Evolutionary conservation across 2,888 invertebrate genomes (phyloP).

Genomic region (Phengaris alcon): DNA sequence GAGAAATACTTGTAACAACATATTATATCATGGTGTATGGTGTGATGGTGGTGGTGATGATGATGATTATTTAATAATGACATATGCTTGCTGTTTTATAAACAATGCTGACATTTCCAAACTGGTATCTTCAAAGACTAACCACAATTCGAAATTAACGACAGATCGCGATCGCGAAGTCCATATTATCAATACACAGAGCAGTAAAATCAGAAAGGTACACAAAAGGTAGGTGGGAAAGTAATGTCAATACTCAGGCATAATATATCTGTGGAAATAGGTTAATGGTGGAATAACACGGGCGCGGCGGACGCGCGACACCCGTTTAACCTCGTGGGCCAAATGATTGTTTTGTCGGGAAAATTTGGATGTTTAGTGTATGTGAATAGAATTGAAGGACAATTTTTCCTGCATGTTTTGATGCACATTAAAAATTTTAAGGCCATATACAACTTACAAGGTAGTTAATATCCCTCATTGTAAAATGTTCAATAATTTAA

Average conservation of each 20-base stretch:
- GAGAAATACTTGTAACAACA: too few relatives aligned
- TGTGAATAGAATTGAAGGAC: not conserved
- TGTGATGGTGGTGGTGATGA: too few relatives aligned
- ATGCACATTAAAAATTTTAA: not conserved
- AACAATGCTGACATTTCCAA: too few relatives aligned
- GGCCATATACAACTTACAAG: too few relatives aligned
- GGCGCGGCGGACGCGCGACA: slow-evolving; percentile 38
- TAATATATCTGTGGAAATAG: slow-evolving; percentile 34
- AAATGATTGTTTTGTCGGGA: not conserved
- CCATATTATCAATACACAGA: not conserved
- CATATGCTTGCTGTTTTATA: too few relatives aligned
- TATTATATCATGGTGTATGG: too few relatives aligned
- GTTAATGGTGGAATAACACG: slow-evolving; percentile 44
- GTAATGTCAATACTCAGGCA: slow-evolving; percentile 27
- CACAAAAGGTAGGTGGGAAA: not conserved
- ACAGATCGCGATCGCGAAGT: not conserved
- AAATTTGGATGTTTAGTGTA: not conserved
- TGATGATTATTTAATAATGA: too few relatives aligned
- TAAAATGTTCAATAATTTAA: too few relatives aligned
- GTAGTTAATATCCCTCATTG: too few relatives aligned
- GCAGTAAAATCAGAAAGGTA: slow-evolving; percentile 11
- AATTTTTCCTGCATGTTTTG: not conserved
- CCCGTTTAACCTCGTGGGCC: slow-evolving; percentile 12
- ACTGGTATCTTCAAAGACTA: too few relatives aligned
- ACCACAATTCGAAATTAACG: not conserved